Conservation (phyloP, 1,140 invertebrate genomes). For the Anoplolepis gracilipes region DNA sequence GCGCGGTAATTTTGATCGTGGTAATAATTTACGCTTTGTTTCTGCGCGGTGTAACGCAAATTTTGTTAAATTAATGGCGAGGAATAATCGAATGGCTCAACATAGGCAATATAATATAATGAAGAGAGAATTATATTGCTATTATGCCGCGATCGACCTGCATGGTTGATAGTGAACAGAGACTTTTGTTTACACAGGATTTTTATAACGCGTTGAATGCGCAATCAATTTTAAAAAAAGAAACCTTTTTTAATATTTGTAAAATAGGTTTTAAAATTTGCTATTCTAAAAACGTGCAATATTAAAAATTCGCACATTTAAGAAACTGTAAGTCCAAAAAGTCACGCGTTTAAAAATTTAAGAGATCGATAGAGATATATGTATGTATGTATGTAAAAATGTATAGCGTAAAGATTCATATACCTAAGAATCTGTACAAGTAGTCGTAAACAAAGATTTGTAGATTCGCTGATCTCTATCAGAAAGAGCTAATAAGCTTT, state of each 20-base stretch:
- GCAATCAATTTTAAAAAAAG: neutral
- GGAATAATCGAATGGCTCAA: slow-evolving; percentile 61
- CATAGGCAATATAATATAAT: slow-evolving; percentile 60
- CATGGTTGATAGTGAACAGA: slow-evolving; percentile 30
- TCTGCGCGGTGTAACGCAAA: slow-evolving; percentile 63
- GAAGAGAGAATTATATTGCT: slow-evolving; percentile 57
- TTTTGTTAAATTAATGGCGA: slow-evolving; percentile 63
- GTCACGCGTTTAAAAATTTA: neutral
- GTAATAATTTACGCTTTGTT: slow-evolving; percentile 72
- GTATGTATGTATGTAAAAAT: neutral
- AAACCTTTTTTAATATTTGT: neutral
- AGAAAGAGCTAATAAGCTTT: neutral
- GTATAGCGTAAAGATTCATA: neutral
- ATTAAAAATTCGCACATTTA: neutral
- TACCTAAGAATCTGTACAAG: neutral
- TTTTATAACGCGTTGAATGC: slow-evolving; percentile 8
- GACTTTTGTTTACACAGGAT: slow-evolving; percentile 25
- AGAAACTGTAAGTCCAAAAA: neutral
- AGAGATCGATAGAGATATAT: neutral
- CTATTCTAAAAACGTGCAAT: neutral
- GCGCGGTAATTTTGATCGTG: slow-evolving; percentile 64
- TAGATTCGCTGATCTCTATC: neutral
- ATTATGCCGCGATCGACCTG: slow-evolving; percentile 26
- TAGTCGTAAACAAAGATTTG: neutral
- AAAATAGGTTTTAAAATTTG: neutral